A percentile compares a stretch with the other conserved stretches of the same genome.
Conservation (phyloP, 2,797 vertebrate species). For the Phalloptychus januarius region DNA sequence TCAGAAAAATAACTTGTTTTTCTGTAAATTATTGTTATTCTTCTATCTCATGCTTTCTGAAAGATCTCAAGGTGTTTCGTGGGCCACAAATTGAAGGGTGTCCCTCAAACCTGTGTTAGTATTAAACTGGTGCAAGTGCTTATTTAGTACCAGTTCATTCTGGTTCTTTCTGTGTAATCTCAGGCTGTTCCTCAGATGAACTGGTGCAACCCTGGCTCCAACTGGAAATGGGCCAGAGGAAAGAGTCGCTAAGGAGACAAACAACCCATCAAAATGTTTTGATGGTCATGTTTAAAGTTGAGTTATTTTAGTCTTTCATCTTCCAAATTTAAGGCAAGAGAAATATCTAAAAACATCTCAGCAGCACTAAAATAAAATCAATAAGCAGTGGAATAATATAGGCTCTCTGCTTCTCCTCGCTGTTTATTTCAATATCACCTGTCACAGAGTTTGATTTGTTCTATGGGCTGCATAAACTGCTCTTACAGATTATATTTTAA, state of each 20-base stretch:
- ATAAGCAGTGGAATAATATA: not conserved
- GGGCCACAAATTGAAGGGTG: not conserved
- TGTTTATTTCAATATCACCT: not conserved
- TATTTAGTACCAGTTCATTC: not conserved
- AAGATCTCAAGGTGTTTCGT: not conserved
- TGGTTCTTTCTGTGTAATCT: not conserved
- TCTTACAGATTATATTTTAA: not conserved
- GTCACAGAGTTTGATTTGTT: conserved; percentile 4
- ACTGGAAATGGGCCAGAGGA: not conserved
- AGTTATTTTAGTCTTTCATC: not conserved
- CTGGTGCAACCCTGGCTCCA: not conserved
- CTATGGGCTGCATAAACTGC: not conserved
- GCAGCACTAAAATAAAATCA: not conserved
- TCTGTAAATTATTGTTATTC: not conserved
- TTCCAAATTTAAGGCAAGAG: not conserved
- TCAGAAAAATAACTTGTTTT: not conserved
- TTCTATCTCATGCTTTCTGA: not conserved
- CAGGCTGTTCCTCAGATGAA: not conserved
- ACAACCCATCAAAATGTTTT: not conserved
- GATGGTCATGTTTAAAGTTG: not conserved
- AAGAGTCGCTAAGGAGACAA: not conserved
- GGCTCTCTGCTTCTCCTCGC: not conserved
- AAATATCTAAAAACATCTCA: not conserved
- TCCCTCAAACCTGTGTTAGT: not conserved
- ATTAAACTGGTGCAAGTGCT: not conserved